Conservation (phyloP, 2,113 vertebrate genomes). For the Halichoeres trimaculatus region DNA sequence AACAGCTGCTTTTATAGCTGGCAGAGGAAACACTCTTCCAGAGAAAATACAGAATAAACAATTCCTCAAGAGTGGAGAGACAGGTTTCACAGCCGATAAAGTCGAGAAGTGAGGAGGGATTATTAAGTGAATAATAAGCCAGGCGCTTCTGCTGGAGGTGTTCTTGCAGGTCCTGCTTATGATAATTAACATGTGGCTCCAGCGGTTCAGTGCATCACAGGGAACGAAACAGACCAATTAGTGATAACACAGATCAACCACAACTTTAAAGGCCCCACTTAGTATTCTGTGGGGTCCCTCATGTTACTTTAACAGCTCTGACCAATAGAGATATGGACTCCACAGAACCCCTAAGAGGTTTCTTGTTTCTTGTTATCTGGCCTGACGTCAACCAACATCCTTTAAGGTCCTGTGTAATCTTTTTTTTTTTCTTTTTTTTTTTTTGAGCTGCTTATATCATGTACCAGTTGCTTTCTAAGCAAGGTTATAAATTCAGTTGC, state of each 20-base stretch:
- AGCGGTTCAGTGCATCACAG: constrained; percentile 8
- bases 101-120: constrained; percentile 38
- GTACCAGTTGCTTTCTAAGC: too few species aligned
- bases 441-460: too few species aligned
- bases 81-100: constrained; percentile 40
- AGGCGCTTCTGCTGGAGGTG: constrained; percentile 46
- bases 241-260: constrained; percentile 11
- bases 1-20: constrained; percentile 50
- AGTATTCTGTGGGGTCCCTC: not conserved
- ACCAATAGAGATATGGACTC: not conserved
- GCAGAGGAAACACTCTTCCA: constrained; percentile 19
- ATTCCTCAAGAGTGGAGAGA: constrained; percentile 39
- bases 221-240: constrained; percentile 60
- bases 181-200: constrained; percentile 63
- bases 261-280: not conserved
- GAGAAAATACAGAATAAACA: constrained; percentile 58
- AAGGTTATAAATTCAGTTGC: too few species aligned
- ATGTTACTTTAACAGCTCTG: not conserved
- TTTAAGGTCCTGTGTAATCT: too few species aligned
- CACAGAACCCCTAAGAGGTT: not conserved
- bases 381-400: too few species aligned
- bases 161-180: constrained; percentile 54
- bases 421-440: too few species aligned
- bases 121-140: constrained; percentile 63
- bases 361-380: too few species aligned